Conservation (phyloP, 2,113 vertebrate species). For the Callopanchax toddi region DNA sequence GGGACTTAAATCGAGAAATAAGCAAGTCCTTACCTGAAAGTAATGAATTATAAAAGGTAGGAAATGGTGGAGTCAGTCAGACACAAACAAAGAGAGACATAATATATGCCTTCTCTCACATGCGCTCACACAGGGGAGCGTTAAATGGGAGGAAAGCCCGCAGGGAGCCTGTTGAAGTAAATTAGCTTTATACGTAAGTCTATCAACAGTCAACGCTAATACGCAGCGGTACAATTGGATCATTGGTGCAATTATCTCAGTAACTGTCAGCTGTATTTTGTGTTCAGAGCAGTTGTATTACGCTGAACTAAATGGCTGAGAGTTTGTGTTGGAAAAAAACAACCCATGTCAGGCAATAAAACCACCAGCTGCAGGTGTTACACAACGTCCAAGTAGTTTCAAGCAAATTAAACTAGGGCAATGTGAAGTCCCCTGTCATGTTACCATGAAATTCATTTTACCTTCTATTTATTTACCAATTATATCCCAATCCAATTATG, state of each 20-base stretch:
- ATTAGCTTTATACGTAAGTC: slow-evolving; percentile 62
- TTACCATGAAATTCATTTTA: background rate
- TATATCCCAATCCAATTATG: too few species aligned
- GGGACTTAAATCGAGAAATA: background rate
- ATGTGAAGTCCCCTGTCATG: background rate
- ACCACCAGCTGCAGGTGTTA: slow-evolving; percentile 1
- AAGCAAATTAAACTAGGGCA: background rate
- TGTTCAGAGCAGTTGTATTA: slow-evolving; percentile 13
- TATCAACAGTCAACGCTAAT: slow-evolving; percentile 60
- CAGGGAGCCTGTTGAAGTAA: slow-evolving; percentile 47
- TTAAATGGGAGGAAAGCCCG: slow-evolving; percentile 45
- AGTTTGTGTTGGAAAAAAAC: slow-evolving; percentile 17
- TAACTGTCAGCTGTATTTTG: slow-evolving; percentile 45
- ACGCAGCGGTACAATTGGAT: slow-evolving; percentile 52
- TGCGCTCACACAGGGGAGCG: slow-evolving; percentile 17
- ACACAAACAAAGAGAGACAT: slow-evolving; percentile 9
- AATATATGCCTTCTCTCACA: slow-evolving; percentile 16
- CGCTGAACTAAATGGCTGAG: slow-evolving; percentile 10
- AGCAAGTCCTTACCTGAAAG: background rate
- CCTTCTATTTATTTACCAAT: too few species aligned
- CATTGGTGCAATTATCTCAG: slow-evolving; percentile 57
- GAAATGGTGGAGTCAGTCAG: slow-evolving; percentile 11
- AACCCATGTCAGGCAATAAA: slow-evolving; percentile 6
- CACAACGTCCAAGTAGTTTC: background rate
- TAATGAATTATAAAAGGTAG: slow-evolving; percentile 21